Conservation (phyloP, 2,888 invertebrate genomes). For the Ypsolopha sequella region DNA sequence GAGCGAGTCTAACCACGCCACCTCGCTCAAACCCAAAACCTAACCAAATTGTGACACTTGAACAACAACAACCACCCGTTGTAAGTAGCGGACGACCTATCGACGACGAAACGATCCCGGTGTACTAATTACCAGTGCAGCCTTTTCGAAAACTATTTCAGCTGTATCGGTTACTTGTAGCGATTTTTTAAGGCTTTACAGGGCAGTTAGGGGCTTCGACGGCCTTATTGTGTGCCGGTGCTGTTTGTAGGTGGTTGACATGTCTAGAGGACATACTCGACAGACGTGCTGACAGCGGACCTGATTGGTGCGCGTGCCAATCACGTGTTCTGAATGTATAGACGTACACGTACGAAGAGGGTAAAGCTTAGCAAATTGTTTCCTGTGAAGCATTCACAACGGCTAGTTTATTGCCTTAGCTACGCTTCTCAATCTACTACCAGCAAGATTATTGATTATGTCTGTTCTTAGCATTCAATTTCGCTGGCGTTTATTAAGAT, state of each 20-base stretch:
- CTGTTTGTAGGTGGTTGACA: conserved; percentile 2
- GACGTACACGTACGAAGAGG: too few species aligned
- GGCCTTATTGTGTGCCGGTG: background rate
- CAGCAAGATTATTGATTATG: background rate
- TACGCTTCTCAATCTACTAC: too few species aligned
- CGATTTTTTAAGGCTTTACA: conserved; percentile 30
- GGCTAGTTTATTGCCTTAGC: too few species aligned
- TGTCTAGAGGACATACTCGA: conserved; percentile 1
- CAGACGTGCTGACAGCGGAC: conserved; percentile 6
- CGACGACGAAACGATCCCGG: background rate
- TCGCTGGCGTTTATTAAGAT: background rate
- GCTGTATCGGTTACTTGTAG: conserved; percentile 15
- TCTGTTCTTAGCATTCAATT: background rate
- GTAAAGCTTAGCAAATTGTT: too few species aligned
- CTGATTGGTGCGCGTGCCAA: conserved; percentile 37
- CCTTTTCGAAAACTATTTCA: conserved; percentile 33
- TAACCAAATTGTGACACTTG: conserved; percentile 43
- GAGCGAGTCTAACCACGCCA: conserved; percentile 43
- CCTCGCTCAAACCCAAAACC: conserved; percentile 21
- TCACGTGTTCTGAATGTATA: conserved; percentile 20
- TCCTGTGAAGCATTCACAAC: too few species aligned
- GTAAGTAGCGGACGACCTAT: conserved; percentile 38
- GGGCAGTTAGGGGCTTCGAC: conserved; percentile 26
- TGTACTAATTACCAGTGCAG: conserved; percentile 17
- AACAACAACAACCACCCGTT: conserved; percentile 19